phyloP scores from a whole-genome alignment of 2,797 vertebrate species.

The Poeciliopsis infans region DNA sequence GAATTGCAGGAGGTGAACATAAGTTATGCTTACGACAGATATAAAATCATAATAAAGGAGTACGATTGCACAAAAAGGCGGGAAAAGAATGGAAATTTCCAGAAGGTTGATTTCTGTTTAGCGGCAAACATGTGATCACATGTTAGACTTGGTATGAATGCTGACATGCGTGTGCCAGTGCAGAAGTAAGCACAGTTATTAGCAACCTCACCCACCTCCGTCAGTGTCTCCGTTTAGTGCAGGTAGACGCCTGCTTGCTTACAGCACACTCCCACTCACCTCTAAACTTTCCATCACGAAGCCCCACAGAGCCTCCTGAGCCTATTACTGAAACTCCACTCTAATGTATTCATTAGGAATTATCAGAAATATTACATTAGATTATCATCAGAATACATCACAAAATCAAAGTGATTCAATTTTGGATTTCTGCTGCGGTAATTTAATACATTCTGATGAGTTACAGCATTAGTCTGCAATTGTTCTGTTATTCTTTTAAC shows the following conservation, averaged over 20 bases:
- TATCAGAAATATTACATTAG: constrained; percentile 32
- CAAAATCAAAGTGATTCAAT: constrained; percentile 30
- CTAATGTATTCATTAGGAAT: constrained; percentile 38
- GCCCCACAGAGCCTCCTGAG: constrained; percentile 26
- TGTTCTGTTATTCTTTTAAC: constrained; percentile 8
- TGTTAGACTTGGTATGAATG: neutral
- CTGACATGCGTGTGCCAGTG: constrained; percentile 1
- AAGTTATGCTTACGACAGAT: neutral
- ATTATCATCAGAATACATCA: constrained; percentile 38
- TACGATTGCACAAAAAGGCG: neutral
- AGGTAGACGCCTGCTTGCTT: constrained; percentile 62
- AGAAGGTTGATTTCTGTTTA: constrained; percentile 13
- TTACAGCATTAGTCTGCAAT: constrained; percentile 24
- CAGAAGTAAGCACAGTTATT: constrained; percentile 24
- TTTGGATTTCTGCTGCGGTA: neutral
- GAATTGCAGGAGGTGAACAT: constrained; percentile 8
- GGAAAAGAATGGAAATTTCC: constrained; percentile 46
- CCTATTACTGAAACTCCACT: constrained; percentile 17
- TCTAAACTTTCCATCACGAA: constrained; percentile 54
- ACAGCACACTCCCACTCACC: constrained; percentile 30
- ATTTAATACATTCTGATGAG: constrained; percentile 39
- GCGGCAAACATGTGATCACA: constrained; percentile 31
- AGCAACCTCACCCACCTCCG: constrained; percentile 30
- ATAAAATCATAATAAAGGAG: neutral
- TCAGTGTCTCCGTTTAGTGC: constrained; percentile 14